Evolutionary conservation across 2,888 invertebrate genomes (phyloP).

Genomic region (Sminthurides aquaticus): DNA sequence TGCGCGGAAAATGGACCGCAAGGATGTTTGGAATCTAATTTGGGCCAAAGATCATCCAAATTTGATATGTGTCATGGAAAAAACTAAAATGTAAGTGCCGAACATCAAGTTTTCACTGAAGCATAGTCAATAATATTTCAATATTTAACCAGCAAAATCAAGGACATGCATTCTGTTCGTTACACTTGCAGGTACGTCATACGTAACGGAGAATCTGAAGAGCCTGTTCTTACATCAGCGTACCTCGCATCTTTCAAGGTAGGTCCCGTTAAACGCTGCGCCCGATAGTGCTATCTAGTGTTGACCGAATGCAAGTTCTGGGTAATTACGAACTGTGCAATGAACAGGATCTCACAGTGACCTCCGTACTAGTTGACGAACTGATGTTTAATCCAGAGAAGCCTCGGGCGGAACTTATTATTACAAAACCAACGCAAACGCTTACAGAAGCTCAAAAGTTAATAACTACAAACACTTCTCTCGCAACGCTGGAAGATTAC

Average conservation of each 20-base stretch:
- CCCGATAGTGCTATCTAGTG: too few species aligned
- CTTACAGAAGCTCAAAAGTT: conserved; percentile 85
- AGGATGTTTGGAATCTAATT: conserved; percentile 92
- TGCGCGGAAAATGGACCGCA: conserved; percentile 54
- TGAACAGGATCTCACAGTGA: conserved; percentile 82
- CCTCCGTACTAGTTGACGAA: conserved; percentile 81
- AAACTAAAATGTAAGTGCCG: conserved; percentile 68
- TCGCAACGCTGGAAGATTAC: conserved; percentile 76
- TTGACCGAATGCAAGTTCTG: too few species aligned
- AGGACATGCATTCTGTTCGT: background rate
- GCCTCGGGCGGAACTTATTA: conserved; percentile 60
- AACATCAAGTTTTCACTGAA: background rate
- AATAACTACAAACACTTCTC: conserved; percentile 80
- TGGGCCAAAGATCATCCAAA: conserved; percentile 94
- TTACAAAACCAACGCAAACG: conserved; percentile 85
- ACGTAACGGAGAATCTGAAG: conserved; percentile 83
- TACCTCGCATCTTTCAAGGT: conserved; percentile 85
- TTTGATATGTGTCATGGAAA: conserved; percentile 88
- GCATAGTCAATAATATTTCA: background rate
- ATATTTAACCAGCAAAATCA: background rate
- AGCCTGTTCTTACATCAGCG: conserved; percentile 83
- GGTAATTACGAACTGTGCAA: too few species aligned
- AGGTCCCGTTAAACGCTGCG: conserved; percentile 28
- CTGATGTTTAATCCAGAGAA: conserved; percentile 70
- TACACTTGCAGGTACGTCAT: conserved; percentile 55